Evolutionary conservation across 2,797 vertebrate genomes (phyloP).

Genomic region (Trematomus bernacchii): DNA sequence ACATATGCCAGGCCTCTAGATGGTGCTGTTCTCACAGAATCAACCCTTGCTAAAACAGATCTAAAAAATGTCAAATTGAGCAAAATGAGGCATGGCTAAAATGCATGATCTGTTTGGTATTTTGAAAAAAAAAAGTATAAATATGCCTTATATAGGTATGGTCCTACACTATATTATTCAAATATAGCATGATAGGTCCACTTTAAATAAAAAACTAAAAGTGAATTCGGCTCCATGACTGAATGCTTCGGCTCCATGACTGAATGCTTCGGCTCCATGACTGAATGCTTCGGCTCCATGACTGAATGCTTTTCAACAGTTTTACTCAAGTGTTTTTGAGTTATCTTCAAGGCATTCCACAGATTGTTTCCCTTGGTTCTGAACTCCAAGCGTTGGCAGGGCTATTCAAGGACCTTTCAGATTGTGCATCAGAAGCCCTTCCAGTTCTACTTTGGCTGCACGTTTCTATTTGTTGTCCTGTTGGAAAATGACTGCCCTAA

Average conservation of each 20-base stretch:
- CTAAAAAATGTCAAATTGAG: too few species aligned
- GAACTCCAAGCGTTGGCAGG: constrained; percentile 45
- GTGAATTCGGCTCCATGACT: neutral
- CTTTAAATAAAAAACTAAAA: constrained; percentile 28
- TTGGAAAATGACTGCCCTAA: constrained; percentile 30
- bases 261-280: too few species aligned
- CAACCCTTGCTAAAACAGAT: too few species aligned
- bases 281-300: neutral
- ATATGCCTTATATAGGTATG: too few species aligned
- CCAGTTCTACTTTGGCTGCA: constrained; percentile 48
- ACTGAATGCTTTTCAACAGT: constrained; percentile 7
- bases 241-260: too few species aligned
- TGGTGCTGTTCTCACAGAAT: too few species aligned
- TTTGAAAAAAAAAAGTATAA: too few species aligned
- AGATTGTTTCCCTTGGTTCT: constrained; percentile 33
- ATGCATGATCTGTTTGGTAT: too few species aligned
- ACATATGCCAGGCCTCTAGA: too few species aligned
- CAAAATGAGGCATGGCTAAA: too few species aligned
- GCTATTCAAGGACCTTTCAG: constrained; percentile 42
- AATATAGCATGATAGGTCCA: too few species aligned
- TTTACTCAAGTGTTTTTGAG: constrained; percentile 15
- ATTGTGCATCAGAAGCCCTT: constrained; percentile 41
- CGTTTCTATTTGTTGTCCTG: constrained; percentile 43
- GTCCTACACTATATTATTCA: too few species aligned
- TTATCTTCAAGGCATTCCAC: constrained; percentile 65